Base-by-base conservation (phyloP, 1,140 invertebrate genomes). In the Harlomillsia oculata region DNA sequence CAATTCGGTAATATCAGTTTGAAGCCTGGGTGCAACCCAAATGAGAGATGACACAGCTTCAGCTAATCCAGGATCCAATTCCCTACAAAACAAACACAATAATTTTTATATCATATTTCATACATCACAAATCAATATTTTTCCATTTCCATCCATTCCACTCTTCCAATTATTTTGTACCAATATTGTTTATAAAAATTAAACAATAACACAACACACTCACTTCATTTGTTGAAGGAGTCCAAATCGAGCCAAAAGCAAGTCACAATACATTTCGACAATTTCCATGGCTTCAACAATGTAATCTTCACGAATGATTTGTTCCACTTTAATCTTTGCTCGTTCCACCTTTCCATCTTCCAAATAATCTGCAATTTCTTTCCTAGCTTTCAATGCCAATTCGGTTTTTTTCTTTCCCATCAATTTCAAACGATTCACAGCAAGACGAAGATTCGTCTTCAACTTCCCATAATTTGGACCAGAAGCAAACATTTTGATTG, bases 271-370 rank as follows among this genome's bases (percentile, higher is more conserved):
- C 92, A 98, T 98, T 77, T 99, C 97, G 2, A 99, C 79, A 41
- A 99, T 78, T 79, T 99, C 97, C 86, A 98, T 95, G 0, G 95
- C 95, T 75, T 99, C 97, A 1, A 99, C 94, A 72, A 97, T 79
- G 72, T 99, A 99, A 75, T 99, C 96, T 76, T 99, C 96, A 23
- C 96, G 81, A 53, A 99, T 97, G 44, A 99, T 99, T 59, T 97
- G 89, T 72, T 99, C 96, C 0, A 99, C 96, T 32, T 94, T 77
- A 59, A 99, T 98, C 71, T 91, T 89, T 0, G 96, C 96, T 58
- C 86, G 76, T 75, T 97, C 93, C 67, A 80, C 78, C 79, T 99
- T 99, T 37, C 87, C 87, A 55, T 80, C 80, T 39, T 78, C 77
- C 60, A 99, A 83, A 67, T 92, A 98, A 75, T 97, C 95, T 1